Base-by-base conservation (phyloP, 2,888 invertebrate genomes). In the Pseudanteris insignis region DNA sequence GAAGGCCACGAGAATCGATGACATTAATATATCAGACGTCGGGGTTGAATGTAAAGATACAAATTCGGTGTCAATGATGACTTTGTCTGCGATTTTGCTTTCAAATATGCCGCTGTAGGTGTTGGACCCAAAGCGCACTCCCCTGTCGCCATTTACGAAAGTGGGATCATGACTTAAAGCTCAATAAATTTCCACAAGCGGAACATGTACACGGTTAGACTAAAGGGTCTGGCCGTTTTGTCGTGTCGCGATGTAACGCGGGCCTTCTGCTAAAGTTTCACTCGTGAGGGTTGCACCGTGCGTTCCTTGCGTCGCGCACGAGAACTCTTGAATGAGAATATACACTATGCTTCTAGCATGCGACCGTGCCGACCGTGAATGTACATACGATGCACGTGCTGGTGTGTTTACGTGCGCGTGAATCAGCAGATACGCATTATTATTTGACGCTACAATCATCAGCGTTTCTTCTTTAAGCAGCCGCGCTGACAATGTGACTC, bases 181-280 rank as follows among this genome's bases (percentile, higher is more conserved):
- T 66, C 50, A 62, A 55, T 63, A 59, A 67, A 64, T 64, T 65
- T 62, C 62, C 40, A 64, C 58, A 64, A 54, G 65, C 64, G 61
- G 63, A 69, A 67, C 64, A 61, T 58, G 64, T 58, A 61, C 51
- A 57, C 43, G 50, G 64, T 51, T 60, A 63, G 61, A 48, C 54
- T 63, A 57, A 46, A 63, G 57, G 44, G 57, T 44, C 59, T 64
- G 50, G 15, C 46, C 43, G 40, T 50, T 48, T 30, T 48, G 44
- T 53, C 37, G 53, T 50, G 48, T 51, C 54, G 55, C 54, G 50
- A 51, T 63, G 66, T 67, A 67, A 68, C 62, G 66, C 68, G 67
- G 68, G 64, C 63, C 64, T 69, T 67, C 62, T 55, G 64, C 67
- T 65, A 68, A 69, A 59, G 62, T 65, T 64, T 63, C 50, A 54